Base-by-base conservation (phyloP, 2,113 vertebrate genomes). In the Turdus rufiventris region DNA sequence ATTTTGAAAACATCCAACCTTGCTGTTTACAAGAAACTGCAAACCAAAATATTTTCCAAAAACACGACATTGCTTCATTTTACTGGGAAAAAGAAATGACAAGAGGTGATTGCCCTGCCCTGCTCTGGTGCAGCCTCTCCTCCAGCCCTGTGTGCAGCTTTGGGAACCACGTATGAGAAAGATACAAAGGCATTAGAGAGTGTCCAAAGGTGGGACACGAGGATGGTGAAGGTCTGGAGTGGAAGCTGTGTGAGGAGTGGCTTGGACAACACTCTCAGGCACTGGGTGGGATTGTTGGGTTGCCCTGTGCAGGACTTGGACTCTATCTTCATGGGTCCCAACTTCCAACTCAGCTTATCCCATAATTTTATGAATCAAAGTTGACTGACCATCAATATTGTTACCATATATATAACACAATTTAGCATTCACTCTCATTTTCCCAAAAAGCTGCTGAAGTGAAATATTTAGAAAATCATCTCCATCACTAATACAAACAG, bases 241-340 rank as follows among this genome's bases (percentile, higher is more conserved):
- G 5, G 25, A 42, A 79, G 21, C 8, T 0, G 0, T 26, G 11
- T 43, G 14, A 73, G 76, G 12, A 88, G 36, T 10, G 43, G 17
- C 51, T 33, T 50, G 50, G 31, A 57, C 48, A 15, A 3, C 1
- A 12, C 40, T 66, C 15, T 12, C 33, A 54, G 15, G 36, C 13
- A 34, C 33, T 18, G 3, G 5, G 9, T 28, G 58, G 51, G 26
- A 36, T 14, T 58, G 14, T 8, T 38, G 38, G 54, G 5, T 14
- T 72, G 36, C 28, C 26, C 36, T 57, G 33, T 17, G 26, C 36
- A 58, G 34, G 25, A 66, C 19, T 0, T 66, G 25, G 38, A 31
- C 19, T n/a, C 0, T 0, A 28, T 26, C 17, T 34, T 34, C 34
- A n/a, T 61, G 70, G 47, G n/a, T 75, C n/a, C 21, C 50, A 48